Evolutionary conservation across 2,113 vertebrate genomes (phyloP), one percentile per base, ranked within the genome.

Genomic region (Microtus richardsoni): DNA sequence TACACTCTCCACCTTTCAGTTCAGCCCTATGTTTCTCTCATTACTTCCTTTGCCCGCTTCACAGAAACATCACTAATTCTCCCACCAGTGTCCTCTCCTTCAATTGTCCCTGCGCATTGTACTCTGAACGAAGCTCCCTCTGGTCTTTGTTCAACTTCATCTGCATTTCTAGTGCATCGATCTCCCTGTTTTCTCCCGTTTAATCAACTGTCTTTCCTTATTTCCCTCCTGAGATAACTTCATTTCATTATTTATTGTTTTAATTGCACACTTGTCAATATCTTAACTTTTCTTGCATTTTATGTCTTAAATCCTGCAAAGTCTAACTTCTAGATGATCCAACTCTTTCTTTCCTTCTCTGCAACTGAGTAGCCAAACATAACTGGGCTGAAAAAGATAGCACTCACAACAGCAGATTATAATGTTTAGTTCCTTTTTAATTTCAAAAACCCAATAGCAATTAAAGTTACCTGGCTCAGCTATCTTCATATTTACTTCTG

Each of bases 161-260:
- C 80, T 60, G 62, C 39, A 36, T 16, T 66, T 83, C 33, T 19
- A 47, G 36, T 4, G 19, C 39, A 78, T 26, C 2, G 62, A 90
- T 83, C 3, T 19, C 66, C 88, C 83, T 39, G 4, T 86, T 88
- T 83, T 66, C 70, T 92, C 19, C 62, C 60, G 22, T 70, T 94
- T 93, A 73, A 75, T 74, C 85, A 90, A 47, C 7, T 1, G 71
- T 19, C 62, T 83, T 78, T 74, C 24, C 19, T 73, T 21, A 70
- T 83, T 88, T 94, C 70, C 44, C 54, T 74, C 68, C 62, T 9
- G 77, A 95, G 79, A 85, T 11, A 91, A 73, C 49, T 12, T 90
- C 74, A 70, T 74, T 82, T 70, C 54, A 70, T 90, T 89, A 78
- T 26, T 82, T 62, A 64, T 30, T 94, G 44, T 93, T 89, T 87